Evolutionary conservation across 2,888 invertebrate species (phyloP).

Genomic region (Cheiracanthium punctorium): DNA sequence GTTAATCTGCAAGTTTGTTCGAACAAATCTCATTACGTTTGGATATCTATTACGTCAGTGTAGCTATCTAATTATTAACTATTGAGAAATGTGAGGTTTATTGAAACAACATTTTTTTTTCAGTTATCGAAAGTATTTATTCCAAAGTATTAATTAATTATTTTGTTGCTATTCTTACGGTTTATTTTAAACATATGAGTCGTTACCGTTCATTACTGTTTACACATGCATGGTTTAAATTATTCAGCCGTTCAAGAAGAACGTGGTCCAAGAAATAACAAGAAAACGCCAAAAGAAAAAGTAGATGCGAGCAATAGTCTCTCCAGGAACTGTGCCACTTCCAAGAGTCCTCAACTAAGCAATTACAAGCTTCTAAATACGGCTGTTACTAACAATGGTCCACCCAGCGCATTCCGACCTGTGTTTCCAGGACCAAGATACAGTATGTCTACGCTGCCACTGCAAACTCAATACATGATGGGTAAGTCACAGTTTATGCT

Average conservation of each 20-base stretch:
- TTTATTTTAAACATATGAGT: too few species aligned
- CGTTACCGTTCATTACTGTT: too few species aligned
- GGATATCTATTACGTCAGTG: too few species aligned
- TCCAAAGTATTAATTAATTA: too few species aligned
- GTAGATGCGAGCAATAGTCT: background rate
- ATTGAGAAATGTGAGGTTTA: too few species aligned
- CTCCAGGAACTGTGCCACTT: background rate
- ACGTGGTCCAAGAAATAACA: slow-evolving; percentile 83
- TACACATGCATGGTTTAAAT: background rate
- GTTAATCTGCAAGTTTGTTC: too few species aligned
- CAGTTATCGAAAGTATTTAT: too few species aligned
- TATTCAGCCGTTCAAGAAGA: slow-evolving; percentile 87
- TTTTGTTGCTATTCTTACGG: too few species aligned
- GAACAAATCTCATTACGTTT: too few species aligned
- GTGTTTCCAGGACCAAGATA: slow-evolving; percentile 57
- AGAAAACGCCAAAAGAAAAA: slow-evolving; percentile 60
- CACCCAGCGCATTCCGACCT: slow-evolving; percentile 52
- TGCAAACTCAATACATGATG: slow-evolving; percentile 37
- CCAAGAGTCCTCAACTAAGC: background rate
- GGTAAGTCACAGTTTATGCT: too few species aligned
- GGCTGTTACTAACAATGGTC: slow-evolving; percentile 6
- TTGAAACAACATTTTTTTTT: too few species aligned
- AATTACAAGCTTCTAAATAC: slow-evolving; percentile 8
- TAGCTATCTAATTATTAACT: too few species aligned
- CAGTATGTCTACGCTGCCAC: slow-evolving; percentile 11